A percentile compares a stretch with the other conserved stretches of the same genome.
Conservation (phyloP, 2,113 vertebrate genomes). For the Lipophrys pholis region DNA sequence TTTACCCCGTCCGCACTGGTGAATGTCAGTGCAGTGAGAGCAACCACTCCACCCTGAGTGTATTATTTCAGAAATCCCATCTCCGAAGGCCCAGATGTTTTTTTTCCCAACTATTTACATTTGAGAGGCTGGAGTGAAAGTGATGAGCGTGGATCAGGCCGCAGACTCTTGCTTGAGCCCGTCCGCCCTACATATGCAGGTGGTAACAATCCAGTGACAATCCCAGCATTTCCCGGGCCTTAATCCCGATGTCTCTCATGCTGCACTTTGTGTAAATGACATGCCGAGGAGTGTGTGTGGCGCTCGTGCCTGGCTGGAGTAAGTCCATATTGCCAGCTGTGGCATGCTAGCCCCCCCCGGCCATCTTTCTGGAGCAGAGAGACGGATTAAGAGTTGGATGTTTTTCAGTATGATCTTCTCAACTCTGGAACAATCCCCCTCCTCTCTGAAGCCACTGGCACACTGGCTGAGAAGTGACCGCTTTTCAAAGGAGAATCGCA, state of each 20-base stretch:
- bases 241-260: constrained; percentile 50
- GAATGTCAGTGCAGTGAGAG: constrained; percentile 17
- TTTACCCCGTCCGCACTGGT: not conserved
- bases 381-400: constrained; percentile 68
- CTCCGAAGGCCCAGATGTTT: constrained; percentile 35
- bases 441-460: constrained; percentile 8
- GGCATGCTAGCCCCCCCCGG: constrained; percentile 30
- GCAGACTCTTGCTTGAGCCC: not conserved
- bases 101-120: constrained; percentile 48
- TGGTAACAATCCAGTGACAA: constrained; percentile 34
- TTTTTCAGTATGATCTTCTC: constrained; percentile 58
- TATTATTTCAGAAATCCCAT: constrained; percentile 33
- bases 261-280: constrained; percentile 31
- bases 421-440: constrained; percentile 31
- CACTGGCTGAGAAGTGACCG: constrained; percentile 27
- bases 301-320: constrained; percentile 22
- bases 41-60: constrained; percentile 20
- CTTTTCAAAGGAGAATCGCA: constrained; percentile 14
- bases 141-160: constrained; percentile 30
- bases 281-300: constrained; percentile 26
- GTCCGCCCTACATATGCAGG: constrained; percentile 10
- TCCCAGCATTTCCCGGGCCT: constrained; percentile 23
- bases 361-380: constrained; percentile 52
- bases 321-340: constrained; percentile 32
- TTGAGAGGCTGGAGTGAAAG: constrained; percentile 37